These are phyloP conservation scores for Archegozetes longisetosus DNA, from an alignment of 1,140 invertebrate genomes.

Conservation along the genomic window DNA sequence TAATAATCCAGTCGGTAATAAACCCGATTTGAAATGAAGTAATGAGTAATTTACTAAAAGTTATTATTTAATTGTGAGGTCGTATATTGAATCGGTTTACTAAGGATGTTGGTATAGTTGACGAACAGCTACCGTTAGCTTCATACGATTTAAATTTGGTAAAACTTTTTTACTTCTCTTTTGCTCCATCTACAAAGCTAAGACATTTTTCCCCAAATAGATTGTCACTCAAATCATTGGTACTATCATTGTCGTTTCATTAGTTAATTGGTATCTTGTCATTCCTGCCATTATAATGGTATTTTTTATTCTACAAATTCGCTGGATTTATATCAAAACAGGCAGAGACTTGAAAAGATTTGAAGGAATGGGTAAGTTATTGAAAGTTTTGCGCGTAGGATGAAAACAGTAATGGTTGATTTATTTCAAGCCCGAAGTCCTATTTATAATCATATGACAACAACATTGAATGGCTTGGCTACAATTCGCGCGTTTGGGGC, in stretches of 20 bases:
- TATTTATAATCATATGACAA: constrained; percentile 35
- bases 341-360: constrained; percentile 70
- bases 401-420: background rate
- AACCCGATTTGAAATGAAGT: background rate
- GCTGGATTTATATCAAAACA: constrained; percentile 61
- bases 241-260: constrained; percentile 4
- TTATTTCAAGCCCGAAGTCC: constrained; percentile 29
- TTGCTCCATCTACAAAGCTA: constrained; percentile 2
- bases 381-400: constrained; percentile 26
- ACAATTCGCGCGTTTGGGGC: constrained; percentile 32
- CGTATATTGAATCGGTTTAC: constrained; percentile 20
- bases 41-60: background rate
- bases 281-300: constrained; percentile 50
- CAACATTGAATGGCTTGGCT: constrained; percentile 32
- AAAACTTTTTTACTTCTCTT: constrained; percentile 26
- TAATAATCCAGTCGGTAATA: constrained; percentile 46
- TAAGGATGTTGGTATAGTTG: constrained; percentile 18
- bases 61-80: constrained; percentile 19
- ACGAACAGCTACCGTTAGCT: constrained; percentile 44
- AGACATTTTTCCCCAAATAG: constrained; percentile 1
- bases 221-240: constrained; percentile 9
- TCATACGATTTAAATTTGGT: constrained; percentile 51
- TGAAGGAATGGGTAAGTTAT: constrained; percentile 59
- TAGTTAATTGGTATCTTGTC: constrained; percentile 34
- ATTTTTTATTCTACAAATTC: constrained; percentile 52